Conservation (phyloP, 2,888 invertebrate genomes). For the Hypolimnas misippus region DNA sequence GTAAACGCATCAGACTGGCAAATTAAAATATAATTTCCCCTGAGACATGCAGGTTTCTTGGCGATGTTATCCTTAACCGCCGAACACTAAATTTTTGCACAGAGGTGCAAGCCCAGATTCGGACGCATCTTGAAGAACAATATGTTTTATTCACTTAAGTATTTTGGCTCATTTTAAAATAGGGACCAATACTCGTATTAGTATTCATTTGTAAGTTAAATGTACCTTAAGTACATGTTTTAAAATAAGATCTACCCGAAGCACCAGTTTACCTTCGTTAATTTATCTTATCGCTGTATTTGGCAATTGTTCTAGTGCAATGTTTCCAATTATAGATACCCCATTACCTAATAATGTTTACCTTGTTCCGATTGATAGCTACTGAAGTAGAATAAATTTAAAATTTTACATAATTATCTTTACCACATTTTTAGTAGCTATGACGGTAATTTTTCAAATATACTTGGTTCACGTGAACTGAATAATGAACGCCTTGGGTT, state of each 20-base stretch:
- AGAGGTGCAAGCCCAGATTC: too few relatives aligned
- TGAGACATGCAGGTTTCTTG: too few relatives aligned
- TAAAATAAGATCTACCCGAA: background rate
- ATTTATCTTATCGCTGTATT: slow-evolving; percentile 37
- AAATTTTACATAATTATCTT: background rate
- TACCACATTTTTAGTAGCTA: background rate
- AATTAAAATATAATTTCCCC: too few relatives aligned
- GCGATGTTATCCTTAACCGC: too few relatives aligned
- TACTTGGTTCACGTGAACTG: background rate
- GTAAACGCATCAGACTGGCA: too few relatives aligned
- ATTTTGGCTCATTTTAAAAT: too few relatives aligned
- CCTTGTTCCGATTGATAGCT: slow-evolving; percentile 25
- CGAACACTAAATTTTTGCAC: too few relatives aligned
- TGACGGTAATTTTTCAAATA: background rate
- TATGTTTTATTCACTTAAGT: too few relatives aligned
- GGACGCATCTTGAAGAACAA: too few relatives aligned
- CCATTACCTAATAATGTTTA: slow-evolving; percentile 23
- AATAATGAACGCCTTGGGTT: background rate
- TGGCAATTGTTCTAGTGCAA: slow-evolving; percentile 26
- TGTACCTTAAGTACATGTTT: background rate
- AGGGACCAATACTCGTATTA: too few relatives aligned
- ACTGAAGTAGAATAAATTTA: background rate
- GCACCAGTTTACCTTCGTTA: slow-evolving; percentile 16
- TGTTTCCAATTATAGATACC: slow-evolving; percentile 15
- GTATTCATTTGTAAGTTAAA: background rate